A percentile compares a stretch with the other conserved stretches of the same genome.
Conservation (phyloP, 2,888 invertebrate species). For the Lamellibrachia columna region DNA sequence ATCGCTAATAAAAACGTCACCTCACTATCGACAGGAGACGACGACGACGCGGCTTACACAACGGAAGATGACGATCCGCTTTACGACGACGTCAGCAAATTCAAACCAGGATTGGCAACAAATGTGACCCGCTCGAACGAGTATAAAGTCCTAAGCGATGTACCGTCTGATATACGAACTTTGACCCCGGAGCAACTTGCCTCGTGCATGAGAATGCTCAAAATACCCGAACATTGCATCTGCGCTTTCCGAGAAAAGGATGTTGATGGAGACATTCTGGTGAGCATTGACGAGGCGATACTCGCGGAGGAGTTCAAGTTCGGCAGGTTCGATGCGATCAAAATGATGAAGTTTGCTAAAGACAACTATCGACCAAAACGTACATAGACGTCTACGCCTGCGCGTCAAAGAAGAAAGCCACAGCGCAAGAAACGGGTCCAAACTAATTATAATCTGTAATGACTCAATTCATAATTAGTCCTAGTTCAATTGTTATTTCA, state of each 20-base stretch:
- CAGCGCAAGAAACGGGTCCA: no score
- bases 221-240: slow-evolving; percentile 35
- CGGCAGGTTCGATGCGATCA: slow-evolving; percentile 41
- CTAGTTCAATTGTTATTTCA: no score
- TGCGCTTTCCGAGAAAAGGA: slow-evolving; percentile 32
- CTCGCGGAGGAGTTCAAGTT: slow-evolving; percentile 38
- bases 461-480: no score
- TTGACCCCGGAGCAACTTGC: slow-evolving; percentile 4
- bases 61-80: neutral
- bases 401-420: no score
- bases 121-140: neutral
- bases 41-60: neutral
- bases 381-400: no score
- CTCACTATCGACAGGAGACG: neutral
- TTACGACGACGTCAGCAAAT: neutral
- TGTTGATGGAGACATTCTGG: slow-evolving; percentile 38
- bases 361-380: neutral
- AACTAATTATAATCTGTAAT: no score
- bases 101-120: neutral
- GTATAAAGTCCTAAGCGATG: neutral
- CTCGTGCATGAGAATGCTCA: slow-evolving; percentile 37
- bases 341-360: slow-evolving; percentile 38
- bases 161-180: neutral
- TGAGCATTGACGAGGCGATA: slow-evolving; percentile 34
- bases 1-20: neutral